Conservation (phyloP, 1,140 invertebrate genomes). For the Diplogasteroides magnus region DNA sequence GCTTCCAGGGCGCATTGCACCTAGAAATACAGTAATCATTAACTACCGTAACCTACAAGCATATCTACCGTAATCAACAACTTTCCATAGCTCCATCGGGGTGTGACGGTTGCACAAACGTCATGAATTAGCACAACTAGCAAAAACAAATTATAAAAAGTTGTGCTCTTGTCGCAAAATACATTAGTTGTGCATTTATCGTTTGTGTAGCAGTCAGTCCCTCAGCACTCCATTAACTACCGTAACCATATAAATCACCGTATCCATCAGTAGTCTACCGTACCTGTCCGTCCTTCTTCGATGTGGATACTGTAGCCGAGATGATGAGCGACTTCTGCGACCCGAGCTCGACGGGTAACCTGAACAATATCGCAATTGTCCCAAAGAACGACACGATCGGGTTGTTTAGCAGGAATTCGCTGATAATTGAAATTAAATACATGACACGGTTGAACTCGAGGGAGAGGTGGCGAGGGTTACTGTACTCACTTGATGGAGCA, state of each 20-base stretch:
- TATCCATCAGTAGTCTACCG: too few relatives aligned
- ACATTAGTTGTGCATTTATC: too few relatives aligned
- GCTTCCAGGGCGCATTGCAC: constrained; percentile 87
- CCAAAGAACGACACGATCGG: too few relatives aligned
- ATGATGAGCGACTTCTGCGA: constrained; percentile 71
- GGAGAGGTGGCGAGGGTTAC: too few relatives aligned
- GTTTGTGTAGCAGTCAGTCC: neutral
- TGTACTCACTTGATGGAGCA: too few relatives aligned
- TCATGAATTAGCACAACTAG: neutral
- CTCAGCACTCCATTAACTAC: neutral
- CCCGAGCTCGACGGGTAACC: constrained; percentile 74
- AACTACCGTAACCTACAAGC: too few relatives aligned
- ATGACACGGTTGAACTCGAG: too few relatives aligned
- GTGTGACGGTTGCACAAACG: neutral
- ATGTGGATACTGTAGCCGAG: constrained; percentile 78
- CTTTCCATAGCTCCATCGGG: neutral
- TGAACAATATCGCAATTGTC: too few relatives aligned
- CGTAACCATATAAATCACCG: too few relatives aligned
- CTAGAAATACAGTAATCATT: neutral
- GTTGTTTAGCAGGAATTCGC: neutral
- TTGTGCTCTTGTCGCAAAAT: too few relatives aligned
- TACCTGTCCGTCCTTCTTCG: constrained; percentile 83
- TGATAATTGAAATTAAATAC: too few relatives aligned
- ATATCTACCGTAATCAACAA: neutral
- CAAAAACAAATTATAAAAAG: neutral